A percentile compares a stretch with the other conserved stretches of the same genome.
These are phyloP conservation scores for Pogonomyrmex californicus DNA, from an alignment of 1,140 invertebrate genomes.

Conservation along the genomic window DNA sequence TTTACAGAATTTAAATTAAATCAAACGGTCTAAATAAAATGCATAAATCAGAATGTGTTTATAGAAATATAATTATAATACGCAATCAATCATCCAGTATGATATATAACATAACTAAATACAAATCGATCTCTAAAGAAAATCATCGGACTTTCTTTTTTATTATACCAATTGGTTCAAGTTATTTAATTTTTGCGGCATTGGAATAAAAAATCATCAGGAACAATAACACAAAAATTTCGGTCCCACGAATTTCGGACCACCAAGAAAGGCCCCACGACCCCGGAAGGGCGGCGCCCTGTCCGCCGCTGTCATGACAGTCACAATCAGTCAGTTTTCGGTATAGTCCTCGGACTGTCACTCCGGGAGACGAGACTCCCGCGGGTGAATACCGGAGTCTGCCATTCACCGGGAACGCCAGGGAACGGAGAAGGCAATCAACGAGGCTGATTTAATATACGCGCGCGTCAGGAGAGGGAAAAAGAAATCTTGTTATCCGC, in stretches of 20 bases:
- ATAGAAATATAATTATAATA: not conserved
- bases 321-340: slow-evolving; percentile 79
- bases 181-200: not conserved
- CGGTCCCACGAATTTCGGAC: slow-evolving; percentile 70
- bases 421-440: slow-evolving; percentile 61
- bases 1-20: slow-evolving; percentile 1
- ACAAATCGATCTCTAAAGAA: not conserved
- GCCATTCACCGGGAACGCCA: slow-evolving; percentile 55
- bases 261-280: slow-evolving; percentile 72
- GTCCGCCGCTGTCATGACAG: slow-evolving; percentile 76
- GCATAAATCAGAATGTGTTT: not conserved
- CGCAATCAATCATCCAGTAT: not conserved
- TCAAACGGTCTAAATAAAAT: not conserved
- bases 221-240: slow-evolving; percentile 45
- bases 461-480: not conserved
- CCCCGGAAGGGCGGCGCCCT: slow-evolving; percentile 76
- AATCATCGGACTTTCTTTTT: not conserved
- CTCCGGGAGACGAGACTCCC: slow-evolving; percentile 77
- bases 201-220: slow-evolving; percentile 32
- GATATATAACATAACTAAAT: not conserved
- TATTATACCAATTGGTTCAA: not conserved
- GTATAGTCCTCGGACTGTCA: slow-evolving; percentile 65
- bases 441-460: slow-evolving; percentile 61
- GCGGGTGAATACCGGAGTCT: slow-evolving; percentile 59
- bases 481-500: slow-evolving; percentile 51